Evolutionary conservation across 2,113 vertebrate genomes (phyloP).

Genomic region (Tragelaphus imberbis): DNA sequence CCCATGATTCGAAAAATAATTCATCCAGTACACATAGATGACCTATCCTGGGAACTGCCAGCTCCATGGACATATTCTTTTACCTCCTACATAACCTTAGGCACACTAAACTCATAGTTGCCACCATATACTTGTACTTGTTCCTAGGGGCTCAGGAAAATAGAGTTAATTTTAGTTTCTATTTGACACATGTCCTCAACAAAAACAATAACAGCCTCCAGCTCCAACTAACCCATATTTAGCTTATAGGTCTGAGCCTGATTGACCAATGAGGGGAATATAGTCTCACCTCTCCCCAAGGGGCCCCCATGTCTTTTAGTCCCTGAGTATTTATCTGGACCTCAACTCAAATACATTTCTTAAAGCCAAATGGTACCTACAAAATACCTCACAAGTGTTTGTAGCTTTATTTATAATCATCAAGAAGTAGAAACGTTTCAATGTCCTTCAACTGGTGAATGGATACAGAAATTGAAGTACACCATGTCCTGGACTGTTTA

Average conservation of each 20-base stretch:
- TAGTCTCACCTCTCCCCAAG: neutral
- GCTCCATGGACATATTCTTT: neutral
- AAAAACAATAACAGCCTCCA: neutral
- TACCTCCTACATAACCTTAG: neutral
- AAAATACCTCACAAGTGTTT: neutral
- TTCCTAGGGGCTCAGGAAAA: conserved; percentile 20
- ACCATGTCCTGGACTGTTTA: neutral
- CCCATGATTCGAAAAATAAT: neutral
- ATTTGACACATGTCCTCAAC: neutral
- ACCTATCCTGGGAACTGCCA: neutral
- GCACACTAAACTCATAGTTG: neutral
- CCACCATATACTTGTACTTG: neutral
- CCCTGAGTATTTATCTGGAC: neutral
- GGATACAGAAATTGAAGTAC: neutral
- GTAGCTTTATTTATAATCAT: neutral
- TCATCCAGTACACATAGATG: neutral
- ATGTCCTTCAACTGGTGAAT: neutral
- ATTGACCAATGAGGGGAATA: neutral
- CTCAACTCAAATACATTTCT: neutral
- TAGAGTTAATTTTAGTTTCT: conserved; percentile 48
- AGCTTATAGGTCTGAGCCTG: conserved; percentile 26
- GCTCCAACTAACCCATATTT: neutral
- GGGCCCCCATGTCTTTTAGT: neutral
- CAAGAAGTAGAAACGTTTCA: neutral
- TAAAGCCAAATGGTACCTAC: neutral